Base-by-base conservation (phyloP, 1,140 invertebrate species). In the Carposina sasakii region DNA sequence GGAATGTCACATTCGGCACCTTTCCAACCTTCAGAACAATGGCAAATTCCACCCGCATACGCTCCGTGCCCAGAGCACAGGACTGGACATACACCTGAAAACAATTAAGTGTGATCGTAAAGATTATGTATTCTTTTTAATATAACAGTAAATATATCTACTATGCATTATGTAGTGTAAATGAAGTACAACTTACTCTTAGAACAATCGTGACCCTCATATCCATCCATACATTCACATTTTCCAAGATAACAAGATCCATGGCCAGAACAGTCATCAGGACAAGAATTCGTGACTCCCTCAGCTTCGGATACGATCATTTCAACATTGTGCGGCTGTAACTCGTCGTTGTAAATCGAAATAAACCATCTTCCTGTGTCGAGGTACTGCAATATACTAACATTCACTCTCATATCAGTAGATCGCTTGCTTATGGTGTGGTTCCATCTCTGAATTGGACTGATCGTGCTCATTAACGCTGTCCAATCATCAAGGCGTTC, bases 11-110 rank as follows among this genome's bases (percentile, higher is more conserved):
- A 99, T 86, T 98, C 96, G 16, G 91, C 89, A 22, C 98, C 98
- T 86, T 98, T 98, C 94, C 95, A 99, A 34, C 97, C 96, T 63
- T 96, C 92, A 77, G 97, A 95, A 82, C 98, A 99, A 68, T 96
- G 92, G 85, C 98, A 99, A 56, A 96, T 86, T 13, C 98, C 98
- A 39, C 95, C 95, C 17, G 95, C 92, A 76, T 99, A 99, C 66
- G 96, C 92, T 19, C 98, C 98, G 71, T 99, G 96, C 48, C 94
- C 96, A 54, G 95, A 97, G 86, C 98, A 99, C 43, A 99, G 87
- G 2, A 98, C 94, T 23, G 98, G 98, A 87, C 98, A 99, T n/a
- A 98, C 91, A 85, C 95, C 89, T 91, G 67, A 50, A 85, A 71
- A 21, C 3, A 82, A 65, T n/a, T n/a, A n/a, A n/a, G n/a, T n/a